Conservation (phyloP, 53 echinoderm and acorn worm genomes). For the Paelopatides confundens region DNA sequence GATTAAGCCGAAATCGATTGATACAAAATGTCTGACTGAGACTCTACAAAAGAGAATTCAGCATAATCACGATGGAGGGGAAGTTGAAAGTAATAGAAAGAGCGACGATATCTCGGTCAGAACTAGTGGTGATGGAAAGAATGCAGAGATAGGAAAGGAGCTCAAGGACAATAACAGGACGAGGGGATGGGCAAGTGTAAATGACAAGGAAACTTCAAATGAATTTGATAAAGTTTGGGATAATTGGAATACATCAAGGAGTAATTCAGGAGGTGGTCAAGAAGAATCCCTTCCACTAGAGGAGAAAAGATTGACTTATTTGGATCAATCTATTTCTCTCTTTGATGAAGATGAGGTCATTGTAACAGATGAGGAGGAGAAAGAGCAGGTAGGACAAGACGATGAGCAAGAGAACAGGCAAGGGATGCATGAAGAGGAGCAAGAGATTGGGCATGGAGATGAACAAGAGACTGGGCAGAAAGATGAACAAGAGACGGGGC, state of each 20-base stretch:
- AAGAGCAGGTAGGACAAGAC: too few relatives aligned
- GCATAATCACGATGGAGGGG: not conserved
- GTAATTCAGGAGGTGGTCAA: not conserved
- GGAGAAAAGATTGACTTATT: not conserved
- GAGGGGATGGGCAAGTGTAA: not conserved
- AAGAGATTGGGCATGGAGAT: not conserved
- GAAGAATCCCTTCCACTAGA: not conserved
- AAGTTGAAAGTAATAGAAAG: too few relatives aligned
- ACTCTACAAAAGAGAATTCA: not conserved
- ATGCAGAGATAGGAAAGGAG: not conserved
- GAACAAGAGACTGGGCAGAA: not conserved
- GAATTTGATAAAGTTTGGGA: not conserved
- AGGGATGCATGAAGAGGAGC: not conserved
- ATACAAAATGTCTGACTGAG: not conserved
- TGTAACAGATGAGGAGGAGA: not conserved
- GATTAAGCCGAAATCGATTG: not conserved
- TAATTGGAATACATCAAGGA: not conserved
- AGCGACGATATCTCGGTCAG: not conserved
- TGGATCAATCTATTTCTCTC: not conserved
- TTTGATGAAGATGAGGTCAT: not conserved
- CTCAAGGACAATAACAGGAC: too few relatives aligned
- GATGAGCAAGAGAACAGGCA: not conserved
- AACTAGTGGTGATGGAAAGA: not conserved
- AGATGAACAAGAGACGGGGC: not conserved
- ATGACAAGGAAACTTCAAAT: not conserved